Evolutionary conservation across 2,113 vertebrate genomes (phyloP).

Genomic region (Telmatochromis brachygnathus): DNA sequence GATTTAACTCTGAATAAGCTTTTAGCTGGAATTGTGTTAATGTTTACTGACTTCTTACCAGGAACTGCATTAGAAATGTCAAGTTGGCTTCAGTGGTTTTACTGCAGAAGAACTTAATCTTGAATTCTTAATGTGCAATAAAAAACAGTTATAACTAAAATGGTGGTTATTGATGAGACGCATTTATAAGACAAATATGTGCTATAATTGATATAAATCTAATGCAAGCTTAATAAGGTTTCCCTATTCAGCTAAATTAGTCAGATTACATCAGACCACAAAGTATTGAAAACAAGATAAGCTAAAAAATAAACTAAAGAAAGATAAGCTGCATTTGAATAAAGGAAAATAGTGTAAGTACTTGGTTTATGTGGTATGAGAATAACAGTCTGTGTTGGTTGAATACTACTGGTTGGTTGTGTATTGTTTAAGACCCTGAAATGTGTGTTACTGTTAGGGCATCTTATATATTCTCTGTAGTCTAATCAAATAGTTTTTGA

Average conservation of each 20-base stretch:
- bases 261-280: neutral
- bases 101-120: neutral
- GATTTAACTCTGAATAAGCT: neutral
- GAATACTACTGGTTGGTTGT: neutral
- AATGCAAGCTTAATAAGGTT: neutral
- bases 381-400: neutral
- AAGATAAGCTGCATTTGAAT: neutral
- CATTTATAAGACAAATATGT: neutral
- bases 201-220: neutral
- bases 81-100: neutral
- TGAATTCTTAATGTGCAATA: neutral
- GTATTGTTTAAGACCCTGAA: neutral
- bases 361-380: neutral
- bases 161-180: neutral
- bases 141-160: neutral
- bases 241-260: neutral
- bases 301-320: neutral
- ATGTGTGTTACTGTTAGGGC: neutral
- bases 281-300: neutral
- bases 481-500: neutral
- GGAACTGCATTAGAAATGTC: neutral
- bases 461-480: neutral
- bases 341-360: neutral
- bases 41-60: neutral
- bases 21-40: neutral